Percentiles rank a stretch among this genome's conserved stretches.
phyloP scores from a whole-genome alignment of 2,797 vertebrate species.

The Lophura swinhoii region DNA sequence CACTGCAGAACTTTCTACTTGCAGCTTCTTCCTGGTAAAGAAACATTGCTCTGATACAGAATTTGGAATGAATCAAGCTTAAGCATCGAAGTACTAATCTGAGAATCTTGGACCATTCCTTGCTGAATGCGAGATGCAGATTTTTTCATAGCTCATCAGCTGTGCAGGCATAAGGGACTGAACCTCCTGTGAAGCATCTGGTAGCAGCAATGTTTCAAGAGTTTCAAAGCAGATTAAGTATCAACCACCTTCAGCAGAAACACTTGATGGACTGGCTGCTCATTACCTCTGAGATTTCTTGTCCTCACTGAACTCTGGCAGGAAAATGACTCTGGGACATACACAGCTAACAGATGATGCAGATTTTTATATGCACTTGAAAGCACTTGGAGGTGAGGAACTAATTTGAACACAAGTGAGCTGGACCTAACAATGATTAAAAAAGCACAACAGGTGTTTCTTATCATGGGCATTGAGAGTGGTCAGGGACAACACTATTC shows the following conservation, averaged over 20 bases:
- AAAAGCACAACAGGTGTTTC: background rate
- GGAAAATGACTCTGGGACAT: background rate
- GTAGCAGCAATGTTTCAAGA: background rate
- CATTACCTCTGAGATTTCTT: background rate
- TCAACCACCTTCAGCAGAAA: background rate
- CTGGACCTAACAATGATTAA: background rate
- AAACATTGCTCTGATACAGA: background rate
- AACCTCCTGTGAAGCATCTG: background rate
- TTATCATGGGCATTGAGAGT: background rate
- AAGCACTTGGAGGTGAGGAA: background rate
- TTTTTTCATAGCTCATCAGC: background rate
- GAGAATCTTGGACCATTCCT: background rate
- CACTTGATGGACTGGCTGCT: accelerated
- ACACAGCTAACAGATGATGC: background rate
- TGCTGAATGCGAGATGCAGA: background rate
- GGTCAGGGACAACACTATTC: background rate
- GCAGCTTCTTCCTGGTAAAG: background rate
- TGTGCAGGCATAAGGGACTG: background rate
- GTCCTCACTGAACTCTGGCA: background rate
- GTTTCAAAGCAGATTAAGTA: background rate
- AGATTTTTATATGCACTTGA: background rate
- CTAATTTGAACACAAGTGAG: background rate
- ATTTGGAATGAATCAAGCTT: background rate
- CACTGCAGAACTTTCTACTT: background rate
- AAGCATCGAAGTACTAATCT: background rate